These are phyloP conservation scores for Dascillus cervinus DNA, from an alignment of 2,888 invertebrate genomes.

Conservation along the genomic window DNA sequence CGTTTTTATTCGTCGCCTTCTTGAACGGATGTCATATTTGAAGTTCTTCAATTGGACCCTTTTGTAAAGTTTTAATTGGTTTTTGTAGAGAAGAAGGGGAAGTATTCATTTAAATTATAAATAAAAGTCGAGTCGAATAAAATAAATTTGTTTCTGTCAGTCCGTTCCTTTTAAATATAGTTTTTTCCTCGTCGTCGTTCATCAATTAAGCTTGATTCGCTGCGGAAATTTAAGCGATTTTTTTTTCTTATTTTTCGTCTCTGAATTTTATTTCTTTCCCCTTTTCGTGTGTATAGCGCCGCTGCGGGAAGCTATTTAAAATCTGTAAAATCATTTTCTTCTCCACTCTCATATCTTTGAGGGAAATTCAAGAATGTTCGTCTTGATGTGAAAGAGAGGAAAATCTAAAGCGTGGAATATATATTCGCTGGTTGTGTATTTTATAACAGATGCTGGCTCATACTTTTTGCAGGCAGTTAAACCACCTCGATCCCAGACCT, in stretches of 20 bases:
- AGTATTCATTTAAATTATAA: slow-evolving; percentile 12
- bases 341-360: slow-evolving; percentile 1
- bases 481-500: slow-evolving; percentile 22
- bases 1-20: neutral
- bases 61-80: slow-evolving; percentile 13
- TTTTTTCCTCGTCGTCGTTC: too few relatives aligned
- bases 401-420: neutral
- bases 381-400: too few relatives aligned
- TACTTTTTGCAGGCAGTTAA: slow-evolving; percentile 23
- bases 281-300: too few relatives aligned
- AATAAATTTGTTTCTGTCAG: neutral
- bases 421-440: slow-evolving; percentile 9
- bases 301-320: too few relatives aligned
- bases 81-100: slow-evolving; percentile 7
- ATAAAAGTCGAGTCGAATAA: slow-evolving; percentile 1
- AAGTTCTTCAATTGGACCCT: slow-evolving; percentile 5
- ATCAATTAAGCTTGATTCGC: too few relatives aligned
- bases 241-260: too few relatives aligned
- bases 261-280: too few relatives aligned
- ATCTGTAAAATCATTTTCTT: too few relatives aligned
- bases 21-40: neutral
- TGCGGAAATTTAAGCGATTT: too few relatives aligned
- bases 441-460: slow-evolving; percentile 18
- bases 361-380: too few relatives aligned
- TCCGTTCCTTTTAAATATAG: too few relatives aligned